Percentiles rank a stretch among this genome's conserved stretches.
Conservation (phyloP, 2,888 invertebrate species). For the Sicus ferrugineus region DNA sequence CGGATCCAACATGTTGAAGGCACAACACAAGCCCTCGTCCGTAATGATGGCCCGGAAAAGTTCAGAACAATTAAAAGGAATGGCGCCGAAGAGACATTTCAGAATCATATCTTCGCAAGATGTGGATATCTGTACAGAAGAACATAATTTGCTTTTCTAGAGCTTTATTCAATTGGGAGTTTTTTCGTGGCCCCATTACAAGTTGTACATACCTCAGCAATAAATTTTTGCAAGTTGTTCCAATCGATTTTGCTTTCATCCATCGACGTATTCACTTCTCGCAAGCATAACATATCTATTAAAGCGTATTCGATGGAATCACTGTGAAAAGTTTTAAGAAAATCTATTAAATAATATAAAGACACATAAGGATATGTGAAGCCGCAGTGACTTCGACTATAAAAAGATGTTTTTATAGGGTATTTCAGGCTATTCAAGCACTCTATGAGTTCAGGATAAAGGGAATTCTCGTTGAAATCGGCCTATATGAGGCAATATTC, state of each 20-base stretch:
- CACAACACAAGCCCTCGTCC: conserved; percentile 83
- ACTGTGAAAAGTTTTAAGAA: too few relatives aligned
- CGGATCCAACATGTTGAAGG: conserved; percentile 77
- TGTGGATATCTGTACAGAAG: conserved; percentile 71
- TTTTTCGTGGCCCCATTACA: not conserved
- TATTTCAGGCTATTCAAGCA: too few relatives aligned
- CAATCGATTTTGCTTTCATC: conserved; percentile 47
- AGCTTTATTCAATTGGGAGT: not conserved
- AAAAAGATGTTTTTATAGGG: too few relatives aligned
- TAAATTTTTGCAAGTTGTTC: conserved; percentile 51
- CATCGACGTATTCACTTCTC: conserved; percentile 41
- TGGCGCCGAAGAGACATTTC: conserved; percentile 73
- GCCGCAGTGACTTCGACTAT: too few relatives aligned
- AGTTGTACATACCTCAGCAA: conserved; percentile 47
- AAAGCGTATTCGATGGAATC: conserved; percentile 49
- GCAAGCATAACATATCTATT: conserved; percentile 54
- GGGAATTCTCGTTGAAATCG: too few relatives aligned
- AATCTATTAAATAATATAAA: too few relatives aligned
- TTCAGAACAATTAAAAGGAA: conserved; percentile 69
- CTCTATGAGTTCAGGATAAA: too few relatives aligned
- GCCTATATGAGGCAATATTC: too few relatives aligned
- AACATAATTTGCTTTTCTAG: not conserved
- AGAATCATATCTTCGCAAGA: conserved; percentile 76
- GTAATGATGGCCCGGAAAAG: conserved; percentile 78
- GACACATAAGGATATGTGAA: too few relatives aligned